A percentile compares a stretch with the other conserved stretches of the same genome.
Evolutionary conservation across 2,797 vertebrate genomes (phyloP).

Genomic region (Myoxocephalus aenaeus): DNA sequence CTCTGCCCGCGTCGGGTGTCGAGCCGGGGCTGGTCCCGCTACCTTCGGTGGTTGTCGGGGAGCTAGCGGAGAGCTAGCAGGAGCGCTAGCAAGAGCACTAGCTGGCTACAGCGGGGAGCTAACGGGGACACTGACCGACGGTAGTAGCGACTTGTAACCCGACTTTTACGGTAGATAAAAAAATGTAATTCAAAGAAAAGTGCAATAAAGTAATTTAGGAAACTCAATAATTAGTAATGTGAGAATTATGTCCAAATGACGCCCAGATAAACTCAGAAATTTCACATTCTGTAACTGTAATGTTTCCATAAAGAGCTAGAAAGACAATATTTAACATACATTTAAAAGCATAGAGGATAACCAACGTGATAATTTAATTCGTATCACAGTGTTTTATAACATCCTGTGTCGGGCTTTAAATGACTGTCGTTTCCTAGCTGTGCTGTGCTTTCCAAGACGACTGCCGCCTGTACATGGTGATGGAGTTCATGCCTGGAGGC

Average conservation of each 20-base stretch:
- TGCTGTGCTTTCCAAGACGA: constrained; percentile 98
- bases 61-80: no score
- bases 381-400: background rate
- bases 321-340: background rate
- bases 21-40: no score
- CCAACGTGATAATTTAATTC: background rate
- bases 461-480: constrained; percentile 96
- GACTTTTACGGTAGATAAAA: no score
- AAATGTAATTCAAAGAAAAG: background rate
- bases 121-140: no score
- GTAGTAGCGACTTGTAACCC: no score
- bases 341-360: background rate
- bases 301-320: background rate
- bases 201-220: background rate
- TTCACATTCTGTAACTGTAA: background rate
- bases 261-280: background rate
- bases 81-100: no score
- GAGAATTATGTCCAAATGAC: background rate
- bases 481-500: constrained; percentile 99
- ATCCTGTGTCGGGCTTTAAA: background rate
- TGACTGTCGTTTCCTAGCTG: constrained; percentile 79
- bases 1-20: no score
- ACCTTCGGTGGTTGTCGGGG: no score
- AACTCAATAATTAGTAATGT: background rate
- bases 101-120: no score